Conservation (phyloP, 2,888 invertebrate species). For the Volucella inflata region DNA sequence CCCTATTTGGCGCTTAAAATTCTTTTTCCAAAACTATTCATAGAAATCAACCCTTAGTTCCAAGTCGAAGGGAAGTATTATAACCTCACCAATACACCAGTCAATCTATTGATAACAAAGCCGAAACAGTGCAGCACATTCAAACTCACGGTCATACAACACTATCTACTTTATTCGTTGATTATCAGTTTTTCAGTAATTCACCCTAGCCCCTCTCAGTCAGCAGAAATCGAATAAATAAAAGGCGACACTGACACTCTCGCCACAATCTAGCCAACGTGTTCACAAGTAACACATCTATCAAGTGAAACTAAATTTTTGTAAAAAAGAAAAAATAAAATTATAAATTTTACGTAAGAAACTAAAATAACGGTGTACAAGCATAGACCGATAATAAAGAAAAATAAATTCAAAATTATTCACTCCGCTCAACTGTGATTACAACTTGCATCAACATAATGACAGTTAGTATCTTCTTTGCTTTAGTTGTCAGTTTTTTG, state of each 20-base stretch:
- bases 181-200: conserved; percentile 51
- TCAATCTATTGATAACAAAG: conserved; percentile 40
- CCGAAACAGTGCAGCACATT: conserved; percentile 34
- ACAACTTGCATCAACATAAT: conserved; percentile 55
- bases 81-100: neutral
- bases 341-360: conserved; percentile 57
- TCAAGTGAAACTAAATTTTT: conserved; percentile 47
- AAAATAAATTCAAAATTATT: conserved; percentile 37
- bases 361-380: conserved; percentile 4
- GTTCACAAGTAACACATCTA: conserved; percentile 52
- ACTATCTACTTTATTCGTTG: neutral
- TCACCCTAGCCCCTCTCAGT: conserved; percentile 36
- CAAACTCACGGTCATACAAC: conserved; percentile 14
- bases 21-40: no score
- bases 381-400: neutral
- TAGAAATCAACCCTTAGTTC: no score
- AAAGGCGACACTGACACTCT: conserved; percentile 44
- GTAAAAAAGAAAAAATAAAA: conserved; percentile 5
- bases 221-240: conserved; percentile 65
- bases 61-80: neutral
- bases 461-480: conserved; percentile 66
- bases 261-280: conserved; percentile 57
- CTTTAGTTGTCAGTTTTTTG: conserved; percentile 39
- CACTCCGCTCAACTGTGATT: conserved; percentile 57
- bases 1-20: no score